Base-by-base conservation (phyloP, 2,113 vertebrate genomes). In the Numenius arquata region DNA sequence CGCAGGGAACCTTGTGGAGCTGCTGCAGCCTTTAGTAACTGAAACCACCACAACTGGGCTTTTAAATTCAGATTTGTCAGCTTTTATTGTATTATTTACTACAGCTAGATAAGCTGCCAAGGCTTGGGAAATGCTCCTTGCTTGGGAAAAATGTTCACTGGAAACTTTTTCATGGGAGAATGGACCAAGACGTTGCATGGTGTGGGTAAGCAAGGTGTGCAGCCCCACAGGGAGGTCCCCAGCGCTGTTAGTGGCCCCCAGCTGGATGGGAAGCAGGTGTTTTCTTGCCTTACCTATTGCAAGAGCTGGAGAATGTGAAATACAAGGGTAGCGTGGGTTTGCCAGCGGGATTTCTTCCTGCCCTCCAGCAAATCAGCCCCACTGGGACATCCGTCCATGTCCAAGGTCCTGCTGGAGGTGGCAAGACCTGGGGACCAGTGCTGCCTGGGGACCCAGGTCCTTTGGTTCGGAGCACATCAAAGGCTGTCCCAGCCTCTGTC, bases 151-250 rank as follows among this genome's bases (percentile, higher is more conserved):
- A 13, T 2, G 0, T 22, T 75, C 41, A 0, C 22, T 59, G 61
- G 77, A 45, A 90, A 32, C 38, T 76, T 6, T 10, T 15, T 61
- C 8, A 14, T 29, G 48, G 38, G 26, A 55, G 63, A 52, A 2
- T 7, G 34, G 82, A 5, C 1, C 13, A 22, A 30, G 72, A 5
- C 4, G 4, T 9, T 12, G 19, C 0, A 0, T 25, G 43, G 34
- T 3, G 5, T 30, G n/a, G 73, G 27, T 25, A 14, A 68, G 59
- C 29, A 55, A 55, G 52, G 45, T 1, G 8, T 45, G 62, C 45
- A 45, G 71, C 59, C 48, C 58, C 3, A 0, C 2, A 1, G 21
- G 22, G 63, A 21, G 8, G 11, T 55, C 63, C 29, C 52, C 30
- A 20, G 41, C 0, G 3, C 27, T 23, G 21, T 0, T 9, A 6